phyloP scores from a whole-genome alignment of 2,888 invertebrate genomes.

The Cryptosula pallasiana region DNA sequence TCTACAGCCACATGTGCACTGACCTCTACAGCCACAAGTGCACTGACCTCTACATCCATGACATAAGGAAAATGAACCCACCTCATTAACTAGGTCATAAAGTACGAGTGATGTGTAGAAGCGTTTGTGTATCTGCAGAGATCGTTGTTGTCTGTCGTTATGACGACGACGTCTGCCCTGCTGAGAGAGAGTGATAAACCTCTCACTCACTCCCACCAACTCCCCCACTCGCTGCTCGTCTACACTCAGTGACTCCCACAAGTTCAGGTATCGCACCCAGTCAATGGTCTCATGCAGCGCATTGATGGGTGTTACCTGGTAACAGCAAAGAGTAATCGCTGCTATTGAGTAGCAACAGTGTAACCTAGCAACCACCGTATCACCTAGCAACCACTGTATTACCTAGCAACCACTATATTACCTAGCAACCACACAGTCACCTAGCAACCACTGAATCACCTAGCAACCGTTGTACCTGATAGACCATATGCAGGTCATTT shows the following conservation, averaged over 20 bases:
- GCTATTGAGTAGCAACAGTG: no score
- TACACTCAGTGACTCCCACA: constrained; percentile 75
- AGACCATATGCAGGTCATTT: constrained; percentile 89
- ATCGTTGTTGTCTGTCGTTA: constrained; percentile 34
- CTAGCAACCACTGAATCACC: no score
- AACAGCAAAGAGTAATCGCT: no score
- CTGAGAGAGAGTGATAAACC: constrained; percentile 65
- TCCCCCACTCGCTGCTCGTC: constrained; percentile 81
- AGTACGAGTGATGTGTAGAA: constrained; percentile 73
- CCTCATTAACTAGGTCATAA: constrained; percentile 87
- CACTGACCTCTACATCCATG: no score
- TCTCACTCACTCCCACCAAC: constrained; percentile 78
- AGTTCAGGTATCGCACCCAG: constrained; percentile 61
- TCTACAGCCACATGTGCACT: no score
- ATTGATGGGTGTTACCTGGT: constrained; percentile 78
- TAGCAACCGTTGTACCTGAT: constrained; percentile 71
- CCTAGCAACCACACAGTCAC: background rate
- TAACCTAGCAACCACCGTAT: background rate
- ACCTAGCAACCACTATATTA: background rate
- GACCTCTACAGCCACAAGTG: no score
- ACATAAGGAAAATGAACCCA: no score
- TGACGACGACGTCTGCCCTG: constrained; percentile 37
- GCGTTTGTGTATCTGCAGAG: constrained; percentile 45
- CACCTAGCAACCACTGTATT: background rate
- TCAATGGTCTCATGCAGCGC: constrained; percentile 70